Evolutionary conservation across 2,113 vertebrate species (phyloP).

Genomic region (Nycticebus coucang): DNA sequence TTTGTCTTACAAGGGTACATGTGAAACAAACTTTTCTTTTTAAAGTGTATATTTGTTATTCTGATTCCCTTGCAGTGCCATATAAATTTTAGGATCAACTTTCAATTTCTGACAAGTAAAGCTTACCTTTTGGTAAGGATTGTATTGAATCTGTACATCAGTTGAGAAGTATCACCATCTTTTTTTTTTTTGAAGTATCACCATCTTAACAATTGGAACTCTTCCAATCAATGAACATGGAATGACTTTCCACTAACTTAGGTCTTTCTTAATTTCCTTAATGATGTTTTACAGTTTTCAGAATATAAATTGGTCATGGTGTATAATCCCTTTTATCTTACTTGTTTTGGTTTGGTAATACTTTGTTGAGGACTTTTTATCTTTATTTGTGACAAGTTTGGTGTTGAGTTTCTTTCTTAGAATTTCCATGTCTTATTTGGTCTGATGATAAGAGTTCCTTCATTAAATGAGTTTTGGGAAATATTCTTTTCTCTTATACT

Average conservation of each 20-base stretch:
- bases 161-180: not conserved
- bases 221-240: no score
- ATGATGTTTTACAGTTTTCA: not conserved
- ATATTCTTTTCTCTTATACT: not conserved
- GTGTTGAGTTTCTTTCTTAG: not conserved
- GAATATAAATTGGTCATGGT: not conserved
- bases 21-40: not conserved
- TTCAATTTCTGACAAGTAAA: not conserved
- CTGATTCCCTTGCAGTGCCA: not conserved
- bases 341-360: not conserved
- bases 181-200: no score
- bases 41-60: not conserved
- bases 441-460: not conserved
- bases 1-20: no score
- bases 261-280: not conserved
- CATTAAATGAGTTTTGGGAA: not conserved
- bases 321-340: not conserved
- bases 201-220: not conserved
- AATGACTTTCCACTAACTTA: not conserved
- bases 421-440: not conserved
- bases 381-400: not conserved
- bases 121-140: not conserved
- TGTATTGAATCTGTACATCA: not conserved
- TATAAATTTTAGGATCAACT: not conserved
- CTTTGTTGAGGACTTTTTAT: not conserved